These are phyloP conservation scores for Microctenopoma steveboyesi DNA, from an alignment of 2,797 vertebrate species.

Conservation along the genomic window DNA sequence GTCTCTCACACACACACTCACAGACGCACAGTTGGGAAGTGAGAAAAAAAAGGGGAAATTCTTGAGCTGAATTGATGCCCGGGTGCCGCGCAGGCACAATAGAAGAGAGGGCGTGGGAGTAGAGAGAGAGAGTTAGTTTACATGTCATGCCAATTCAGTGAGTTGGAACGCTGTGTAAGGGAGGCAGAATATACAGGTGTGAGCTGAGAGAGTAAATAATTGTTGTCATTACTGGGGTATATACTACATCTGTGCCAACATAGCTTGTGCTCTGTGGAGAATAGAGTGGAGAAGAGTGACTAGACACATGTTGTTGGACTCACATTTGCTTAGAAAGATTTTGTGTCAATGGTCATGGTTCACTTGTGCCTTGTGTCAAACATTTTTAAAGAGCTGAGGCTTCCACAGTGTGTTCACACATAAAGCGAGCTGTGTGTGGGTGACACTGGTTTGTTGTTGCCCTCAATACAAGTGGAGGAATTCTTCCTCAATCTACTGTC, in stretches of 20 bases:
- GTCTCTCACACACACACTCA: neutral
- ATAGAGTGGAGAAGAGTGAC: neutral
- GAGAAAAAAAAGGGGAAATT: constrained; percentile 69
- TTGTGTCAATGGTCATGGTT: neutral
- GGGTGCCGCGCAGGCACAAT: constrained; percentile 46
- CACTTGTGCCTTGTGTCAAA: neutral
- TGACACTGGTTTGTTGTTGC: constrained; percentile 28
- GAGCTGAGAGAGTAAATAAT: neutral
- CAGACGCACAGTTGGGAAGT: constrained; percentile 23
- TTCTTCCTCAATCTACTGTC: neutral
- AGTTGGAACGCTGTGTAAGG: neutral
- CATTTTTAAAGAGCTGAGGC: constrained; percentile 19
- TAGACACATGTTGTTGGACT: neutral
- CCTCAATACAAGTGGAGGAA: neutral
- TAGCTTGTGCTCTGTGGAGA: neutral
- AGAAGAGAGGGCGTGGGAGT: constrained; percentile 47
- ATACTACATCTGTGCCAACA: neutral
- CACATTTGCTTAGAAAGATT: neutral
- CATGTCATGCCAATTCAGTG: constrained; percentile 13
- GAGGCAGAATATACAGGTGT: neutral
- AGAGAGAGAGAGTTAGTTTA: constrained; percentile 36
- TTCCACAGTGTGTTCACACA: constrained; percentile 11
- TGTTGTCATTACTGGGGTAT: neutral
- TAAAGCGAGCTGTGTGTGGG: neutral
- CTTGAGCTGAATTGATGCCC: constrained; percentile 60